Evolutionary conservation across 2,113 vertebrate genomes (phyloP).

Genomic region (Xyrauchen texanus): DNA sequence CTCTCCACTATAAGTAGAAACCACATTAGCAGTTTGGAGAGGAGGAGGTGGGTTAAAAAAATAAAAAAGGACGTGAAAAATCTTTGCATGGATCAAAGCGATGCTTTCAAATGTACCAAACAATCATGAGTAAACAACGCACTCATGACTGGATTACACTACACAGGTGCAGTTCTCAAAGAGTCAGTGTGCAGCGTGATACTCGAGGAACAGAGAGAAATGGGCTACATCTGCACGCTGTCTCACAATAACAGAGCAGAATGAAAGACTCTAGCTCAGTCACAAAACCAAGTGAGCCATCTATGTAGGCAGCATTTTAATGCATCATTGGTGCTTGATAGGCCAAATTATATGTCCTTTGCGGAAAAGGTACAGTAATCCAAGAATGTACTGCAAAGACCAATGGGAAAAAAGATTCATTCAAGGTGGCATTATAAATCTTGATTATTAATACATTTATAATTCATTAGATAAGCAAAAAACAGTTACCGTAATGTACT

Average conservation of each 20-base stretch:
- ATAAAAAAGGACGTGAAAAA: slow-evolving; percentile 49
- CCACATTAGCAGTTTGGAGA: slow-evolving; percentile 65
- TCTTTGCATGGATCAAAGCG: slow-evolving; percentile 79
- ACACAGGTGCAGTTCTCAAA: slow-evolving; percentile 80
- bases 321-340: too few relatives aligned
- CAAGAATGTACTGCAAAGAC: too few relatives aligned
- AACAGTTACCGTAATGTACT: too few relatives aligned
- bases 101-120: slow-evolving; percentile 76
- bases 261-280: background rate
- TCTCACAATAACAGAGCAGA: background rate
- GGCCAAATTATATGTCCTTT: too few relatives aligned
- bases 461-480: too few relatives aligned
- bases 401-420: too few relatives aligned
- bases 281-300: too few relatives aligned
- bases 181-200: slow-evolving; percentile 71
- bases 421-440: too few relatives aligned
- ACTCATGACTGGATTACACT: slow-evolving; percentile 76
- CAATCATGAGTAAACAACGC: slow-evolving; percentile 78
- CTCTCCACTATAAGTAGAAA: slow-evolving; percentile 56
- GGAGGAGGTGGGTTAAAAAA: slow-evolving; percentile 27
- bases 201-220: slow-evolving; percentile 62
- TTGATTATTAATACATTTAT: too few relatives aligned
- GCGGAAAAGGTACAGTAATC: too few relatives aligned
- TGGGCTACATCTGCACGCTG: slow-evolving; percentile 69
- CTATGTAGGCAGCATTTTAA: too few relatives aligned